phyloP scores from a whole-genome alignment of 1,140 invertebrate genomes.

The Sycophila sp. region DNA sequence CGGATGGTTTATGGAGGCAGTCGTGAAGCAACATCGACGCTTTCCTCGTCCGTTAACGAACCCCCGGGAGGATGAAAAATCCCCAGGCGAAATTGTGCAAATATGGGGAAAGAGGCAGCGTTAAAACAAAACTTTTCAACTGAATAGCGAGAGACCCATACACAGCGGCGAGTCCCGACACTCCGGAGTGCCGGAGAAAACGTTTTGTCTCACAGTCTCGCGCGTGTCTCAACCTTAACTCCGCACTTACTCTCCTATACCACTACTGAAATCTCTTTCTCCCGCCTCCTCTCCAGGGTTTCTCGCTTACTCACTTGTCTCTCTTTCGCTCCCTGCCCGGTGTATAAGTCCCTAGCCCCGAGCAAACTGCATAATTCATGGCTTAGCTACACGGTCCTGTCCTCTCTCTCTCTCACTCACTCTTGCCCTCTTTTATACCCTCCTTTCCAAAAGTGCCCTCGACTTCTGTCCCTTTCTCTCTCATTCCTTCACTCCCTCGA shows the following conservation, averaged over 20 bases:
- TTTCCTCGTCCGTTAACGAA: no score
- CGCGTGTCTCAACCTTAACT: neutral
- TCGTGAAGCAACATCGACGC: no score
- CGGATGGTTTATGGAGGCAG: no score
- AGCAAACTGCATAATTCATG: slow-evolving; percentile 65
- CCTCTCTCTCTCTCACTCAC: slow-evolving; percentile 33
- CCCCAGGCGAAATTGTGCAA: no score
- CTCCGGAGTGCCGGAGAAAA: neutral
- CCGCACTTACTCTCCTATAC: slow-evolving; percentile 17
- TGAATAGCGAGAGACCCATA: no score
- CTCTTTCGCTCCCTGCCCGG: slow-evolving; percentile 42
- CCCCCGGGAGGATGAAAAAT: no score
- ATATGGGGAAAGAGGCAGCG: no score
- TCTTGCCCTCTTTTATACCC: slow-evolving; percentile 36
- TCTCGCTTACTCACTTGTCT: slow-evolving; percentile 38
- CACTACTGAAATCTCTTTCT: slow-evolving; percentile 25
- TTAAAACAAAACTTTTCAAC: no score
- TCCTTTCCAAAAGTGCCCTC: slow-evolving; percentile 40
- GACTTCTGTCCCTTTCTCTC: slow-evolving; percentile 33
- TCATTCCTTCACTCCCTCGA: neutral
- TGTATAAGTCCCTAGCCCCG: slow-evolving; percentile 50
- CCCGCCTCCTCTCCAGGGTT: neutral
- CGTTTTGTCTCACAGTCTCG: slow-evolving; percentile 8
- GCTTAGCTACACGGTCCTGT: slow-evolving; percentile 46
- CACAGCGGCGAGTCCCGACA: neutral